Evolutionary conservation across 2,797 vertebrate species (phyloP), one percentile per base, ranked within the genome.

Genomic region (Mus minutoides): DNA sequence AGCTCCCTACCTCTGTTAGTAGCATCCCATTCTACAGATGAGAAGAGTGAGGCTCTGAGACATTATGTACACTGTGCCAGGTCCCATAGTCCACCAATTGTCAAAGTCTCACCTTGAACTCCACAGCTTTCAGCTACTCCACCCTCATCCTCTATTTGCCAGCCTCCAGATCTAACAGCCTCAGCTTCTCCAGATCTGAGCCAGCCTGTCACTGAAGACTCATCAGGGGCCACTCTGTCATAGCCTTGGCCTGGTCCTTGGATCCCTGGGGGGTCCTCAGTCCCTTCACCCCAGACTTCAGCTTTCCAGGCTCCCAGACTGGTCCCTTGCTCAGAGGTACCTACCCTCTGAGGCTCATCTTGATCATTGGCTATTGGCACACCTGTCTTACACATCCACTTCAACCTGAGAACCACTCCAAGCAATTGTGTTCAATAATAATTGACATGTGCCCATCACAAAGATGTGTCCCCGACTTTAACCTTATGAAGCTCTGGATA

Each of bases 221-320:
- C 29, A 62, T 13, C 37, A 24, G 54, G 54, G 56, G 77, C 40
- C 29, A 16, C 90, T 76, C 67, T 37, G 22, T 46, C 54, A n/a
- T 7, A 29, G 1, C 14, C 29, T 71, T 7, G 4, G 31, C 67
- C 52, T n/a, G 8, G 12, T 34, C 60, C 64, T 13, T 6, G 10
- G 17, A 5, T 6, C 9, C 64, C 10, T 1, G 10, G 6, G 37
- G 60, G 29, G 31, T 49, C 62, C 17, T 75, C 75, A 3, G 2
- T 12, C 9, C 16, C 5, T 2, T 58, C 1, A 0, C 24, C 37
- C 58, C 0, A 14, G 6, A 46, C n/a, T n/a, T 77, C 60, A 1
- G 2, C 54, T 54, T 37, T 56, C 24, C 9, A 16, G 7, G 26
- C 31, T 40, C 46, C 62, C 46, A 2, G 0, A 6, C 54, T 31